Conservation (phyloP, 2,888 invertebrate genomes). For the Hermaeophaga mercurialis region DNA sequence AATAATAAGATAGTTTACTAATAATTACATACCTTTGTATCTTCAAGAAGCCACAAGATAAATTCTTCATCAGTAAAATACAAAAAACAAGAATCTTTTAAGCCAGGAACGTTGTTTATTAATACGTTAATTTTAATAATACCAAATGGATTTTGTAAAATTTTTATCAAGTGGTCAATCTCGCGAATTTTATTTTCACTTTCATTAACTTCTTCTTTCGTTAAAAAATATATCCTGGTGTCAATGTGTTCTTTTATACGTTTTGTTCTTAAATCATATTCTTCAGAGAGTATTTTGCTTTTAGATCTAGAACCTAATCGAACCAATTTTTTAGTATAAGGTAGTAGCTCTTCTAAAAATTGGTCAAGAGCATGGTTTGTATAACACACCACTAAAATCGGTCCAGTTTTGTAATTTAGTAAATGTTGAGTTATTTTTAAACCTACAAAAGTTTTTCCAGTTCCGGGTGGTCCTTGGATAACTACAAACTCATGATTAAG, state of each 20-base stretch:
- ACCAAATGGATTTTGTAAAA: not conserved
- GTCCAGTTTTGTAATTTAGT: constrained; percentile 61
- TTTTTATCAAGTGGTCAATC: not conserved
- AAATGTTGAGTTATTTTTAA: constrained; percentile 73
- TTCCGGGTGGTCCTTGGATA: constrained; percentile 88
- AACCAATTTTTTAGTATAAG: not conserved
- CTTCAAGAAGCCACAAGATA: not conserved
- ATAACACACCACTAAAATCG: constrained; percentile 79
- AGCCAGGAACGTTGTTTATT: not conserved
- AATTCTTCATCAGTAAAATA: not conserved
- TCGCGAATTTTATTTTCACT: not conserved
- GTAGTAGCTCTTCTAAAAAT: constrained; percentile 71
- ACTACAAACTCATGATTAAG: constrained; percentile 74
- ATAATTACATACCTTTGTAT: too few species aligned
- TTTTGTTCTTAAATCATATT: not conserved
- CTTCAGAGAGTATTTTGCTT: not conserved
- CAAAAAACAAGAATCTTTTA: not conserved
- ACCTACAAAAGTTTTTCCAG: constrained; percentile 84
- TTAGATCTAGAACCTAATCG: not conserved
- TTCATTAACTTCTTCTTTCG: not conserved
- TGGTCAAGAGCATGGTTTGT: constrained; percentile 90
- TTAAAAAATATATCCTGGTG: not conserved
- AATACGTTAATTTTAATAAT: not conserved
- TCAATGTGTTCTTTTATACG: not conserved
- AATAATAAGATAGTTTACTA: too few species aligned